Percentiles rank a stretch among this genome's conserved stretches.
Conservation (phyloP, 2,888 invertebrate species). For the Aporophyla lueneburgensis region DNA sequence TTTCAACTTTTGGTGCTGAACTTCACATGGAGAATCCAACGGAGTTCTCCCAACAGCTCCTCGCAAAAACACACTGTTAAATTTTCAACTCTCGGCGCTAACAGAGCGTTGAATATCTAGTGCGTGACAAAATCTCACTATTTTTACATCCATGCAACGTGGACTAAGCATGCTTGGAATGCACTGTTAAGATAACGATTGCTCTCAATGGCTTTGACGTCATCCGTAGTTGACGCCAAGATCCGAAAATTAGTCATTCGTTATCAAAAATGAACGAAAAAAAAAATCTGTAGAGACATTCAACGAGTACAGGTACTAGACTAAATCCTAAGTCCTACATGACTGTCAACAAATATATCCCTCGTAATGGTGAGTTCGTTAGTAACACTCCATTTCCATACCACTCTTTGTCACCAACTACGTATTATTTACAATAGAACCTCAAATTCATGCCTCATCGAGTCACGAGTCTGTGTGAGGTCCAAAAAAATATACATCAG, state of each 20-base stretch:
- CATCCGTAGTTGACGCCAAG: too few species aligned
- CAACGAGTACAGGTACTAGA: background rate
- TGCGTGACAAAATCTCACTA: too few species aligned
- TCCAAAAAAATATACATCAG: conserved; percentile 71
- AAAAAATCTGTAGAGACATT: too few species aligned
- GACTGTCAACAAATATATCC: background rate
- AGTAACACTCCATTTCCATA: background rate
- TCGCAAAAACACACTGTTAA: too few species aligned
- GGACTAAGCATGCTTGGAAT: background rate
- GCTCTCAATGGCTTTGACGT: too few species aligned
- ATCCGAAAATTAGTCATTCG: background rate
- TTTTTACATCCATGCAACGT: too few species aligned
- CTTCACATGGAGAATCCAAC: too few species aligned
- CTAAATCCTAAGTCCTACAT: background rate
- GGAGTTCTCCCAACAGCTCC: too few species aligned
- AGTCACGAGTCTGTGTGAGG: conserved; percentile 70
- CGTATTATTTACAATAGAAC: conserved; percentile 52
- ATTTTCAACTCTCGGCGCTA: too few species aligned
- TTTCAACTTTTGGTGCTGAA: too few species aligned
- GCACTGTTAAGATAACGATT: background rate
- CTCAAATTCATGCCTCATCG: conserved; percentile 34
- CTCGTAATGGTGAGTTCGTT: background rate
- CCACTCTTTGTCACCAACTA: conserved; percentile 10
- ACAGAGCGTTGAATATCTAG: too few species aligned
- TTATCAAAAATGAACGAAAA: background rate